Conservation (phyloP, 2,888 invertebrate genomes). For the Eurytoma californica region DNA sequence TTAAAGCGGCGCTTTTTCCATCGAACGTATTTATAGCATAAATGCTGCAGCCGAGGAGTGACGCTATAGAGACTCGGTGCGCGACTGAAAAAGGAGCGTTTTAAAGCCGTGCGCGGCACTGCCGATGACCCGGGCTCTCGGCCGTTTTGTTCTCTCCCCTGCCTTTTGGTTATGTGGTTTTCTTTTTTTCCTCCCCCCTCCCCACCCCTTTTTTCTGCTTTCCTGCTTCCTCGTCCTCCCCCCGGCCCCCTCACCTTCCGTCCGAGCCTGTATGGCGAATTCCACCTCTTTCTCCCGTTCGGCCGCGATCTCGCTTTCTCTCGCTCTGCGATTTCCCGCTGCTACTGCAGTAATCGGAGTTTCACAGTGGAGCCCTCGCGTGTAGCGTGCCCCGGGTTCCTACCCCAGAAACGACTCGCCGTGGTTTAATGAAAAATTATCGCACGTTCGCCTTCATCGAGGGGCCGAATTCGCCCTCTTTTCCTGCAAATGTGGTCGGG, state of each 20-base stretch:
- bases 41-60: background rate
- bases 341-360: constrained; percentile 34
- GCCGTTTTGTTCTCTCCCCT: constrained; percentile 8
- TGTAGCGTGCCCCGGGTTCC: background rate
- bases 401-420: constrained; percentile 13
- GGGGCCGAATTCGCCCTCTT: constrained; percentile 16
- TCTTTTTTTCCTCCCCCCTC: background rate
- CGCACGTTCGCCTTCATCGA: constrained; percentile 31
- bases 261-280: background rate
- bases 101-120: constrained; percentile 6
- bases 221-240: background rate
- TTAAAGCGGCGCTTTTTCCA: constrained; percentile 7
- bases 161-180: constrained; percentile 18
- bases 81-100: constrained; percentile 13
- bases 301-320: constrained; percentile 5
- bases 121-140: constrained; percentile 20
- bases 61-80: background rate
- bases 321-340: constrained; percentile 25
- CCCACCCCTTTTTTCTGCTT: background rate
- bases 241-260: too few relatives aligned
- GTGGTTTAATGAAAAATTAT: constrained; percentile 51
- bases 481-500: constrained; percentile 5
- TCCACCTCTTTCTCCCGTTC: background rate
- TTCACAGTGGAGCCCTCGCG: constrained; percentile 16
- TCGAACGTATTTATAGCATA: constrained; percentile 27